Evolutionary conservation across 2,888 invertebrate species (phyloP), one percentile per base, ranked within the genome.

Genomic region (Helicoverpa assulta): DNA sequence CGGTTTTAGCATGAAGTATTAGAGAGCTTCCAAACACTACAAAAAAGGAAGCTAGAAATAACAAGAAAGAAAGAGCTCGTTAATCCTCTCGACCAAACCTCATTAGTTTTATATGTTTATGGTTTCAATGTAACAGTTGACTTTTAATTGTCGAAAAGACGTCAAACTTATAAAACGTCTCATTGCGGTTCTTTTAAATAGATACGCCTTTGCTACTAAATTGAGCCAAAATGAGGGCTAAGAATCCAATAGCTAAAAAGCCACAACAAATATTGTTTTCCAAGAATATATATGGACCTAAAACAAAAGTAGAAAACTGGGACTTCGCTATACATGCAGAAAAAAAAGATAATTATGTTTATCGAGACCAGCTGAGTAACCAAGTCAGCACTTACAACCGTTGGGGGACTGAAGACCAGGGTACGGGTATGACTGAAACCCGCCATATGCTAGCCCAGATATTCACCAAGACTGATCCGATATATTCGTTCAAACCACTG

Each of bases 341-440:
- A 74, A 95, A 93, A 62, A 95, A 93, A 75, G 96, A 96, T 82
- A 95, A 95, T 76, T 92, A 96, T 76, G 93, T 95, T 0, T 96
- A 95, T 73, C 91, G 94, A 19, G 95, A 95, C 72, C 83, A 83
- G 12, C 86, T 94, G 21, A 92, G 95, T 78, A 96, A 96, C 77
- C 92, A 94, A 51, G 29, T 95, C 6, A 95, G 96, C 72, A 96
- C 96, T 5, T 96, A 96, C 83, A 83, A 86, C 10, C 92, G 95
- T 37, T 90, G 92, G 86, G 96, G 96, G 1, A 89, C 75, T 5
- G 85, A 93, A 21, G 93, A 95, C 70, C 91, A 92, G 53, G 93
- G 92, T 5, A 87, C 89, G 10, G 88, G 90, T 12, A 91, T 87
- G 78, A 96, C 96, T 0, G 96, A 95, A 82, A 96, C 96, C 0